Evolutionary conservation across 2,797 vertebrate species (phyloP).

Genomic region (Glossophaga mutica): DNA sequence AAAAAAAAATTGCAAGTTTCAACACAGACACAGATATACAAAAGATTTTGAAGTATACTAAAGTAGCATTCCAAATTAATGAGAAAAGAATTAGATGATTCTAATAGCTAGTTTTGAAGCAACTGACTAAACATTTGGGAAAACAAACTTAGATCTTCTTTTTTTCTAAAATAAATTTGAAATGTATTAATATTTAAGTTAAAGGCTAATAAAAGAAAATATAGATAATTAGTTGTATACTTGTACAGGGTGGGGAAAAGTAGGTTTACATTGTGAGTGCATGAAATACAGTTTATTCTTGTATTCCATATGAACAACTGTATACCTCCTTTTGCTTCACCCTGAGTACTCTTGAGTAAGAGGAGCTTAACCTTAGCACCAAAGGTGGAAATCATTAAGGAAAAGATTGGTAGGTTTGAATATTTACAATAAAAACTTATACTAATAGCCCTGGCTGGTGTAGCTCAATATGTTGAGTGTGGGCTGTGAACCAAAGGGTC

Average conservation of each 20-base stretch:
- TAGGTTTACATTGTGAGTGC: neutral
- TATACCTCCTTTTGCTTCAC: neutral
- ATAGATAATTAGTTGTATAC: neutral
- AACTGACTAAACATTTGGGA: neutral
- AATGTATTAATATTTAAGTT: neutral
- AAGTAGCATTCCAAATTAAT: neutral
- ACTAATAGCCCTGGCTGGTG: neutral
- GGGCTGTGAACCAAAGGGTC: no score
- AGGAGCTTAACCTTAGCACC: neutral
- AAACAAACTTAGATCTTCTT: neutral
- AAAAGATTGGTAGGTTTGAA: neutral
- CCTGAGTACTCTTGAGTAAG: neutral
- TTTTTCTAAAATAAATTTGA: neutral
- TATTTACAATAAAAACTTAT: neutral
- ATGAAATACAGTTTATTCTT: neutral
- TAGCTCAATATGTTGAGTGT: no score
- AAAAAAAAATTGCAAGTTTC: neutral
- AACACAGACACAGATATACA: neutral
- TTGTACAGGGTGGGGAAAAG: neutral
- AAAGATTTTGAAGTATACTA: neutral
- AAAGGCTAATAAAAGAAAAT: neutral
- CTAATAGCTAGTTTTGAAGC: neutral
- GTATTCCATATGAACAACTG: neutral
- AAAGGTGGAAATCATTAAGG: neutral
- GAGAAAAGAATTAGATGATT: neutral